A percentile compares a stretch with the other conserved stretches of the same genome.
Conservation (phyloP, 1,140 invertebrate genomes). For the Helicoverpa armigera region DNA sequence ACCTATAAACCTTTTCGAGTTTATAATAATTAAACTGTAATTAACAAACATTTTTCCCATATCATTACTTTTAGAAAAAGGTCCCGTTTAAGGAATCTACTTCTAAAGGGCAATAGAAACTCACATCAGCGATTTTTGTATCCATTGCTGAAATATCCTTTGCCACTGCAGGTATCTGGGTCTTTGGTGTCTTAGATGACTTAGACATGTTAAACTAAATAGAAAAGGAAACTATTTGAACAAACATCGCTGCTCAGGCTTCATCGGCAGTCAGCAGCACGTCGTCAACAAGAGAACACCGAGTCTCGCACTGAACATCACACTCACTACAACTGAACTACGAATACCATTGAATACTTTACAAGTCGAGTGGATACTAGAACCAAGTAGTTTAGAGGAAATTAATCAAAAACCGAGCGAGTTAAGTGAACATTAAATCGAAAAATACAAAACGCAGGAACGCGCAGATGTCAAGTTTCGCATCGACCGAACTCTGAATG, state of each 20-base stretch:
- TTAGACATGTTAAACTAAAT: constrained; percentile 60
- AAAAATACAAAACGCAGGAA: constrained; percentile 82
- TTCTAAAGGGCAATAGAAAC: constrained; percentile 55
- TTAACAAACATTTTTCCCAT: background rate
- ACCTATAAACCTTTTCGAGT: constrained; percentile 31
- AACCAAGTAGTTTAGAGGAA: constrained; percentile 52
- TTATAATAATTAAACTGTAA: background rate
- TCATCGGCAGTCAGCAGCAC: constrained; percentile 60
- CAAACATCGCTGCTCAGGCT: constrained; percentile 53
- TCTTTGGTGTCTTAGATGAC: constrained; percentile 57
- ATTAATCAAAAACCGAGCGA: constrained; percentile 60
- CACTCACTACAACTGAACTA: constrained; percentile 47
- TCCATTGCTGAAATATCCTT: constrained; percentile 75
- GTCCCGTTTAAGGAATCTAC: background rate
- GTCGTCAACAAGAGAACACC: constrained; percentile 56
- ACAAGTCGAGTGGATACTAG: constrained; percentile 11
- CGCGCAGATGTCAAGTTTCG: constrained; percentile 86
- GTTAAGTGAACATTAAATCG: constrained; percentile 77
- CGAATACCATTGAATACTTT: constrained; percentile 35
- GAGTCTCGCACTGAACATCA: constrained; percentile 67
- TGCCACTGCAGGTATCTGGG: constrained; percentile 70
- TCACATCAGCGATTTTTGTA: constrained; percentile 75
- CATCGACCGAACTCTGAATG: constrained; percentile 86
- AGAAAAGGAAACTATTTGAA: constrained; percentile 58
- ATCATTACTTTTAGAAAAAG: background rate